These are phyloP conservation scores for Urocyon cinereoargenteus DNA, from an alignment of 2,797 vertebrate species.

Conservation along the genomic window DNA sequence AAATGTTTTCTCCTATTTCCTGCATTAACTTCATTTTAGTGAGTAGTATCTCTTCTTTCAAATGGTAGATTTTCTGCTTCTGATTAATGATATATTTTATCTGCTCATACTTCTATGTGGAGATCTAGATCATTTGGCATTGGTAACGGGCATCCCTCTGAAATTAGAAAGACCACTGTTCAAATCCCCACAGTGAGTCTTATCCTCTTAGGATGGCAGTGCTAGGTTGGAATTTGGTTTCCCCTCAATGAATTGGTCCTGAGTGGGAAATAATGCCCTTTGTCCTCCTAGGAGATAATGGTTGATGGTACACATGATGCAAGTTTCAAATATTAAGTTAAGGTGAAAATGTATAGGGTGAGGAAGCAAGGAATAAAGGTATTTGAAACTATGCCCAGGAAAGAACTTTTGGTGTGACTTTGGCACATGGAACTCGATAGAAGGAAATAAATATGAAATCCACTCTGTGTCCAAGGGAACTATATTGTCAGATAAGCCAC, in stretches of 20 bases:
- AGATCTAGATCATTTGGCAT: neutral
- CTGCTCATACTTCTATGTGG: neutral
- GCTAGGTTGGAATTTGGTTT: neutral
- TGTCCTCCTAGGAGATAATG: neutral
- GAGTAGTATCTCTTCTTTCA: neutral
- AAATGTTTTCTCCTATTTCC: neutral
- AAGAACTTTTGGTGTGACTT: neutral
- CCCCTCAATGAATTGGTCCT: neutral
- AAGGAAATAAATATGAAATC: constrained; percentile 26
- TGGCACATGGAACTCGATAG: neutral
- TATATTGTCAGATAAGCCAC: neutral
- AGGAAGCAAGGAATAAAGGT: constrained; percentile 22
- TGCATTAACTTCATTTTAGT: constrained; percentile 7
- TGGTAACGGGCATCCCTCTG: neutral
- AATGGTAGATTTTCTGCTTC: neutral
- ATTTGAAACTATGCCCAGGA: neutral
- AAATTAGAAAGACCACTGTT: constrained; percentile 2
- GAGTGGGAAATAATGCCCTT: neutral
- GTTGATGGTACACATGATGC: neutral
- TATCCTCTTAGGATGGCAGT: neutral
- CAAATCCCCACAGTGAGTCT: neutral
- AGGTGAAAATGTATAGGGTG: neutral
- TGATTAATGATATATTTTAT: neutral
- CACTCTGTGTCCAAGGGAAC: neutral
- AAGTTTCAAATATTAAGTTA: neutral